These are phyloP conservation scores for Liasis olivaceus DNA, from an alignment of 2,797 vertebrate genomes.

Conservation along the genomic window DNA sequence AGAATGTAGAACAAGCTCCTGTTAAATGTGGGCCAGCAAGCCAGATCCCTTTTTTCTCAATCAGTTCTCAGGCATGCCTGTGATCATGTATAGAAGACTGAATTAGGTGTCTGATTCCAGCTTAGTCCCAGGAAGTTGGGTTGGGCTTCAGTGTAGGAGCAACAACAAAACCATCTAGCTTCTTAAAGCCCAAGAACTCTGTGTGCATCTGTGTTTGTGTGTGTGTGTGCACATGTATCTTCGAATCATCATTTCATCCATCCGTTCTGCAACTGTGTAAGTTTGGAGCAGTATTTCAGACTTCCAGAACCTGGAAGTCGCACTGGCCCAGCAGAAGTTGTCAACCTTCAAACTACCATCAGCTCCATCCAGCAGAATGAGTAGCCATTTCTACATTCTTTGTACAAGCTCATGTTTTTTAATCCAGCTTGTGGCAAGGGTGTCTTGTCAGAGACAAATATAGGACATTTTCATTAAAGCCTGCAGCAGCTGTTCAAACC, in stretches of 20 bases:
- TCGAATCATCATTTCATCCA: neutral
- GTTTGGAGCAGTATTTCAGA: neutral
- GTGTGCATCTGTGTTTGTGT: neutral
- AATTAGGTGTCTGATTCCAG: neutral
- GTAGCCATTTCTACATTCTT: neutral
- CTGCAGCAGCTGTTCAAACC: slow-evolving; percentile 63
- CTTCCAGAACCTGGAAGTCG: neutral
- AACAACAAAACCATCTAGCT: neutral
- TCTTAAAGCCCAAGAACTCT: neutral
- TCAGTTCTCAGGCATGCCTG: neutral
- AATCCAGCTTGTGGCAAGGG: neutral
- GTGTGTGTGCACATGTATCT: neutral
- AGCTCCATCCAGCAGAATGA: neutral
- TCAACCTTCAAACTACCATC: neutral
- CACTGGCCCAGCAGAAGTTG: neutral
- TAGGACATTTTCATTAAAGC: slow-evolving; percentile 4
- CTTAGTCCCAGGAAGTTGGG: neutral
- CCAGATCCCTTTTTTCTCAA: neutral
- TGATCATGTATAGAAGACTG: neutral
- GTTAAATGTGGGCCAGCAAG: neutral
- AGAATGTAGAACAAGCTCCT: neutral
- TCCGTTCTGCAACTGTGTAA: neutral
- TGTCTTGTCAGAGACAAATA: slow-evolving; percentile 26
- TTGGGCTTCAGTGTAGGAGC: neutral
- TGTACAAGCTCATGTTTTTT: neutral